phyloP scores from a whole-genome alignment of 1,140 invertebrate species.

The Palaemon carinicauda region DNA sequence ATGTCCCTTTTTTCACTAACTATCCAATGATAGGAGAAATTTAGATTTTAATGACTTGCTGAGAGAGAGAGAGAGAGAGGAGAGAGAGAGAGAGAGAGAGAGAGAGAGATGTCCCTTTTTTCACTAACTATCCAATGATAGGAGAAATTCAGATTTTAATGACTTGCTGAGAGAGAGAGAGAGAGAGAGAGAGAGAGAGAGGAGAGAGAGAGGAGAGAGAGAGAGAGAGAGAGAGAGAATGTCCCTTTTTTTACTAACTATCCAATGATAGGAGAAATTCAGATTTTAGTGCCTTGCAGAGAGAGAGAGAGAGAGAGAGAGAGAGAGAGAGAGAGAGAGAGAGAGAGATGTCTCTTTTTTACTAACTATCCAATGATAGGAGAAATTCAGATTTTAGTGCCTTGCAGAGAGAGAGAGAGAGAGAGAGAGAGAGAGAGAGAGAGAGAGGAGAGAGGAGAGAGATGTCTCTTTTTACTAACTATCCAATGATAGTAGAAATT shows the following conservation, averaged over 20 bases:
- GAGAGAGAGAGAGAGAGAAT: not conserved
- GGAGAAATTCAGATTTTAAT: not conserved
- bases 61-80: not conserved
- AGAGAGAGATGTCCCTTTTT: not conserved
- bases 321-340: not conserved
- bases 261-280: not conserved
- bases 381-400: no score
- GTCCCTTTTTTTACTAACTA: not conserved
- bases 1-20: not conserved
- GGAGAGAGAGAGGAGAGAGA: not conserved
- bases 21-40: not conserved
- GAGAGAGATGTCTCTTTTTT: not conserved
- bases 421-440: not conserved
- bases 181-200: no score
- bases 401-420: no score
- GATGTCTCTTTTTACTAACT: not conserved
- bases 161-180: no score
- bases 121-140: not conserved
- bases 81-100: not conserved
- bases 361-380: not conserved
- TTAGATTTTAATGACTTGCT: no score
- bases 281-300: no score
- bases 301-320: no score
- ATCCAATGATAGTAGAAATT: not conserved
- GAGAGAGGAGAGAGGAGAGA: not conserved